phyloP scores from a whole-genome alignment of 2,888 invertebrate genomes.

The Siphlonurus alternatus region DNA sequence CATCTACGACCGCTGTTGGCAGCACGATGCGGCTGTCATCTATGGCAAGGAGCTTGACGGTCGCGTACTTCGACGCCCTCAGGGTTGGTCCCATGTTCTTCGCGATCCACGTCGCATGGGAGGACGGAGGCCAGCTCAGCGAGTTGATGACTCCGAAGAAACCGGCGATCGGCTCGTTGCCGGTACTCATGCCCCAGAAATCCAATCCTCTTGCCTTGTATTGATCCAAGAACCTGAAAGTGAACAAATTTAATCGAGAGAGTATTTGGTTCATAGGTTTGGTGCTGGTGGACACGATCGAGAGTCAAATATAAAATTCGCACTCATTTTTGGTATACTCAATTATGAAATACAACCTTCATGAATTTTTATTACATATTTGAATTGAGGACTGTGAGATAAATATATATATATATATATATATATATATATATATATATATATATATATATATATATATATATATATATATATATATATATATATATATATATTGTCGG shows the following conservation, averaged over 20 bases:
- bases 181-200: constrained; percentile 74
- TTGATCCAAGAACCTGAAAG: constrained; percentile 51
- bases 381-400: no score
- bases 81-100: constrained; percentile 60
- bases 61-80: constrained; percentile 34
- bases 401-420: no score
- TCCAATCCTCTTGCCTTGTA: constrained; percentile 47
- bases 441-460: no score
- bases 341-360: no score
- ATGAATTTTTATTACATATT: no score
- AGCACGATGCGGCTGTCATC: constrained; percentile 57
- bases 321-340: no score
- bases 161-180: constrained; percentile 69
- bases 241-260: background rate
- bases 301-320: no score
- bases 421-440: no score
- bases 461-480: no score
- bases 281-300: no score
- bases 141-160: constrained; percentile 45
- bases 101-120: constrained; percentile 48
- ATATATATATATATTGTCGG: no score
- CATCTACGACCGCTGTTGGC: constrained; percentile 44
- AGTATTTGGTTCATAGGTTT: no score
- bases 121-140: constrained; percentile 52
- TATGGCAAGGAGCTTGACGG: constrained; percentile 49